phyloP scores from a whole-genome alignment of 2,113 vertebrate species.

The Tetraodon nigroviridis region DNA sequence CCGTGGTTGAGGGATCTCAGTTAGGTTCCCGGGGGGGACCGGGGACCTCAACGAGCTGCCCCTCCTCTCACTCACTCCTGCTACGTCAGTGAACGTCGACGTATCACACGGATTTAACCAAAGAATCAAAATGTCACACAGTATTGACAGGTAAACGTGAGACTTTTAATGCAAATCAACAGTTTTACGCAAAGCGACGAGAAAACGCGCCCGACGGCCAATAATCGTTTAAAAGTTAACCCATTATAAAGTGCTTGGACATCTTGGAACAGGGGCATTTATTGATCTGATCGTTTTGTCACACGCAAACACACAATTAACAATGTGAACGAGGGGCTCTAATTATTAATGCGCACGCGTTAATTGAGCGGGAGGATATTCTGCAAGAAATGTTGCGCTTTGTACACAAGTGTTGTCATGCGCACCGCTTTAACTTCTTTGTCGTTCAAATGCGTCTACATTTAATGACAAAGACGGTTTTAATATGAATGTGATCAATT shows the following conservation, averaged over 20 bases:
- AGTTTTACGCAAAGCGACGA: not conserved
- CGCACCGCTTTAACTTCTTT: not conserved
- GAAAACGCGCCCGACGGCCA: conserved; percentile 29
- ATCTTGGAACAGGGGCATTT: not conserved
- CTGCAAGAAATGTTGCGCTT: not conserved
- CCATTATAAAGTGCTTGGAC: conserved; percentile 5
- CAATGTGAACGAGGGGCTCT: not conserved
- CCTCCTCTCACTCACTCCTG: conserved; percentile 23
- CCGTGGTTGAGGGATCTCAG: conserved; percentile 23
- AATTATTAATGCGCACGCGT: no score
- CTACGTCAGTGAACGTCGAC: conserved; percentile 30
- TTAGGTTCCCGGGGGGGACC: conserved; percentile 29
- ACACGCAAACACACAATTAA: not conserved
- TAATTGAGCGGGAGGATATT: no score
- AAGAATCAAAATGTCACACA: conserved; percentile 21
- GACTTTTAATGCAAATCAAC: not conserved
- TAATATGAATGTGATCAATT: not conserved
- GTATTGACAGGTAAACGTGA: conserved; percentile 23
- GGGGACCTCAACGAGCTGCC: conserved; percentile 31
- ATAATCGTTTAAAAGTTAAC: not conserved
- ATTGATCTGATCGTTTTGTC: not conserved
- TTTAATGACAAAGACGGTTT: not conserved
- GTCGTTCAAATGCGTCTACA: no score
- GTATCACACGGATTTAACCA: not conserved
- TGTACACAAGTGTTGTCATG: not conserved